These are phyloP conservation scores for Invenusta paracnida DNA, from an alignment of 2,888 invertebrate species.

Conservation along the genomic window DNA sequence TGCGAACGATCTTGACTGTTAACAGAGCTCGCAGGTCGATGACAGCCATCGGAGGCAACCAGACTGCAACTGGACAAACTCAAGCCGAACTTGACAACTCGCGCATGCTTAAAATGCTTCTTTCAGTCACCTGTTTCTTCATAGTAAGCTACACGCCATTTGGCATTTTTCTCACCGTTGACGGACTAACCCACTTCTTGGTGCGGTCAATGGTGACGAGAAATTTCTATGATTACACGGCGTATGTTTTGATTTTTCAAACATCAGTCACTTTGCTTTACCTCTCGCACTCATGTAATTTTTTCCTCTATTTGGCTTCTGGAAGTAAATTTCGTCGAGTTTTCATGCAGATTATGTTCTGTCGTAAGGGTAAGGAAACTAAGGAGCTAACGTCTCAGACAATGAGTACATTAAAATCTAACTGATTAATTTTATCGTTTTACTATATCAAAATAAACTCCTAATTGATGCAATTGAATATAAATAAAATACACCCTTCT, in stretches of 20 bases:
- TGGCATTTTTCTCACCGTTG: neutral
- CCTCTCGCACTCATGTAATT: constrained; percentile 3
- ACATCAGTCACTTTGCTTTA: neutral
- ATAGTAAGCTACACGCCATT: neutral
- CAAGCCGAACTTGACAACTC: neutral
- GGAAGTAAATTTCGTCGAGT: neutral
- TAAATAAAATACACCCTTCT: no score
- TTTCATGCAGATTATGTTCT: neutral
- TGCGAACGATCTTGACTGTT: neutral
- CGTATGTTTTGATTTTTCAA: neutral
- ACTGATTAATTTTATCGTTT: no score
- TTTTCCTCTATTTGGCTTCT: constrained; percentile 24
- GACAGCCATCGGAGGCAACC: neutral
- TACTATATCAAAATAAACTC: no score
- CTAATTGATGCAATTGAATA: no score
- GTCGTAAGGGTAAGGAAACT: no score
- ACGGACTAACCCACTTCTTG: neutral
- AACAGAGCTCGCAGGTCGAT: neutral
- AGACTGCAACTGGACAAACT: neutral
- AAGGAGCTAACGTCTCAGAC: no score
- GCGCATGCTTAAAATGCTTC: constrained; percentile 22
- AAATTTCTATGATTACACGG: neutral
- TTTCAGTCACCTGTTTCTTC: constrained; percentile 20
- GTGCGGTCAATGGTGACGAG: neutral
- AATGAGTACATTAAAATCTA: no score